Conservation (phyloP, 2,113 vertebrate genomes). For the Lampris megalopsis region DNA sequence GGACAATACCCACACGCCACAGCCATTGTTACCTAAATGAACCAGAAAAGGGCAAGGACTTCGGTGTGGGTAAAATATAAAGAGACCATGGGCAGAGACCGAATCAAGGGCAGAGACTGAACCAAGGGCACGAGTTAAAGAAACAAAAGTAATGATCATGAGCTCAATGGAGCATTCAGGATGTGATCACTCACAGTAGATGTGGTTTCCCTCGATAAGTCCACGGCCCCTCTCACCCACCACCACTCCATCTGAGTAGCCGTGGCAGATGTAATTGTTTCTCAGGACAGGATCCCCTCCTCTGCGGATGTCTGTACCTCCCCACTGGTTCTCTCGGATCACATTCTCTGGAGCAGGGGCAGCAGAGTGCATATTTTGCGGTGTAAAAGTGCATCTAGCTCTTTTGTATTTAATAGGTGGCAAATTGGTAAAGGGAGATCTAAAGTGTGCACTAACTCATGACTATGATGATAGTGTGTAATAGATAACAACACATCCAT, state of each 20-base stretch:
- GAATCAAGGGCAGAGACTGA: background rate
- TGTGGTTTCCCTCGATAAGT: conserved; percentile 90
- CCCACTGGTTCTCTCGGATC: conserved; percentile 93
- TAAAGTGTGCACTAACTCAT: background rate
- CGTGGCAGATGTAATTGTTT: conserved; percentile 91
- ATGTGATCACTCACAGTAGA: conserved; percentile 84
- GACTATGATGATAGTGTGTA: background rate
- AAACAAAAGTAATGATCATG: too few species aligned
- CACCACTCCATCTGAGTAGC: conserved; percentile 90
- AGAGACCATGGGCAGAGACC: background rate
- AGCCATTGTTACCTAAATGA: conserved; percentile 88
- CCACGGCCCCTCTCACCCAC: conserved; percentile 90
- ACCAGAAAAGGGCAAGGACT: conserved; percentile 18
- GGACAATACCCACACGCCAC: conserved; percentile 91
- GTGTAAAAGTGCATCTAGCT: background rate
- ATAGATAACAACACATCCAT: background rate
- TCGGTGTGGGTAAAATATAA: background rate
- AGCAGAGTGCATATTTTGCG: background rate
- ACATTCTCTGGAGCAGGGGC: conserved; percentile 84
- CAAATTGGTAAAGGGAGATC: background rate
- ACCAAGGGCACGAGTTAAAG: too few species aligned
- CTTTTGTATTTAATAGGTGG: background rate
- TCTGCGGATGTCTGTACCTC: conserved; percentile 89
- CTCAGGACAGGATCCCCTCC: conserved; percentile 88
- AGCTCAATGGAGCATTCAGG: background rate